Base-by-base conservation (phyloP, 2,888 invertebrate genomes). In the Apamea sordens region DNA sequence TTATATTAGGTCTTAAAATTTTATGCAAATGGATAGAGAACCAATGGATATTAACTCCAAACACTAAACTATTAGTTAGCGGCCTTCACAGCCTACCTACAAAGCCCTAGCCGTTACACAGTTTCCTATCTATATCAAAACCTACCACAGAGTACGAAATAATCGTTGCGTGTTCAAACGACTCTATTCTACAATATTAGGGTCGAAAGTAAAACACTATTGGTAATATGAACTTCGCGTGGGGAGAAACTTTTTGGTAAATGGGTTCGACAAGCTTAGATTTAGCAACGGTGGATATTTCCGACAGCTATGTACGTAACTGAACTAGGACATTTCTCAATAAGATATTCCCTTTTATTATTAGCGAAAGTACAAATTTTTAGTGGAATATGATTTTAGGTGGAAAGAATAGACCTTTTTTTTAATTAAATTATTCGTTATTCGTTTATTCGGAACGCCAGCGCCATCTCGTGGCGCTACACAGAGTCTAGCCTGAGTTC, bases 181-280 rank as follows among this genome's bases (percentile, higher is more conserved):
- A 18, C 24, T 53, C 24, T 32, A 18, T 78, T 63, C 28, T 28
- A 36, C 28, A 68, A 61, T 24, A 68, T 50, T 67, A 15, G 1
- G 5, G 21, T 44, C 28, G 32, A 76, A 72, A 36, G 44, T 18
- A 28, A 47, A 82, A 72, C 65, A 72, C 65, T 69, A 77, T 78
- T 36, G 36, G 18, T 79, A 85, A 82, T 85, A 56, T 11, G 59
- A 32, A 61, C 28, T 53, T 85, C 18, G 79, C 83, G 86, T 86
- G 86, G 21, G 21, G 2, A 8, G n/a, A 72, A 50, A 67, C 10
- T 64, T 75, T 74, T 28, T 61, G 13, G 59, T 73, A 36, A 53
- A 70, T 21, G 24, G 8, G 36, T 70, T 73, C 32, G 28, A 28
- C n/a, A 2, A 56, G n/a, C 56, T 61, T 72, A 6, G 80, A 80